These are phyloP conservation scores for Sprattus sprattus DNA, from an alignment of 2,113 vertebrate genomes.

Conservation along the genomic window DNA sequence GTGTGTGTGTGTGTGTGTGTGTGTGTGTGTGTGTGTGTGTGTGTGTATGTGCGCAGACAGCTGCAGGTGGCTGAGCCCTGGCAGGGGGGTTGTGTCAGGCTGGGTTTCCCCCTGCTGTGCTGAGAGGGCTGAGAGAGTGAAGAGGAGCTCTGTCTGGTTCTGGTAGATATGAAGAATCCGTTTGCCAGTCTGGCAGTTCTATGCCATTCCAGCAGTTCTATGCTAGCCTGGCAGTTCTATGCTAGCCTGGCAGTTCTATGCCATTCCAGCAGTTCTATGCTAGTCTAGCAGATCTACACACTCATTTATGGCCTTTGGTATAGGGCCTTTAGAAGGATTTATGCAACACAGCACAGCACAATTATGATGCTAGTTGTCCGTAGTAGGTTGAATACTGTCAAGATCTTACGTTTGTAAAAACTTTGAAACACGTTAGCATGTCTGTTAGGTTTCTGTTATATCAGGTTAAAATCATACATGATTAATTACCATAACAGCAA, in stretches of 20 bases:
- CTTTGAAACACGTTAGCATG: not conserved
- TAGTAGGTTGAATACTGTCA: not conserved
- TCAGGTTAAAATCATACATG: not conserved
- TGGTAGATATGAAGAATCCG: not conserved
- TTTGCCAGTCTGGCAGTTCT: not conserved
- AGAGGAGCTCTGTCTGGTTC: not conserved
- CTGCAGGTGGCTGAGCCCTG: slow-evolving; percentile 22
- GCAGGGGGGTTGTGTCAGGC: not conserved
- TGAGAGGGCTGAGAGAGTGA: not conserved
- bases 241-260: no score
- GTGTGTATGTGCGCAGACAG: not conserved
- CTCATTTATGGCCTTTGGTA: not conserved
- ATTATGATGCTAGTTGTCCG: not conserved
- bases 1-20: not conserved
- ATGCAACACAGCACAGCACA: not conserved
- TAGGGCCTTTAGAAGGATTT: not conserved
- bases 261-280: no score
- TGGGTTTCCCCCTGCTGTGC: not conserved
- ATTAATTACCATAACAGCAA: not conserved
- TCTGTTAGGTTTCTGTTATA: not conserved
- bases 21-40: slow-evolving; percentile 7
- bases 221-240: no score
- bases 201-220: no score
- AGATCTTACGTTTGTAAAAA: not conserved
- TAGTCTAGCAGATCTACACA: not conserved